Evolutionary conservation across 2,113 vertebrate species (phyloP).

Genomic region (Puma concolor): DNA sequence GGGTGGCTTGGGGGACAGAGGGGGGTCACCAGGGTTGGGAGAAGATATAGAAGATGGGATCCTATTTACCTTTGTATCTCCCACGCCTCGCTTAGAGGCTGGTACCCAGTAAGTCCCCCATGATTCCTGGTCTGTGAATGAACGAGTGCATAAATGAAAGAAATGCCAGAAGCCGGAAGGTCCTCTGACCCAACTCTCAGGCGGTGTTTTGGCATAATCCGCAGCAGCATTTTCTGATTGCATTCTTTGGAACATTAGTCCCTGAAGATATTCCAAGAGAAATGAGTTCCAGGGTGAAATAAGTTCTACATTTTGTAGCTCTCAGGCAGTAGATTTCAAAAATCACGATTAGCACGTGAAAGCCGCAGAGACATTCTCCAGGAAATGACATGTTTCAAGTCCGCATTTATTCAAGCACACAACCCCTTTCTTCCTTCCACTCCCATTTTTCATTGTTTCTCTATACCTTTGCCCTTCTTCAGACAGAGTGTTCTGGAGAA

Average conservation of each 20-base stretch:
- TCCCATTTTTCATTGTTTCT: not conserved
- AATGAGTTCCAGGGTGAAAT: not conserved
- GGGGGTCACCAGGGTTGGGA: not conserved
- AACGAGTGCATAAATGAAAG: not conserved
- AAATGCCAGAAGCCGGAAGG: not conserved
- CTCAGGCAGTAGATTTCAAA: not conserved
- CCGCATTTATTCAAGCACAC: not conserved
- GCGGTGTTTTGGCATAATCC: not conserved
- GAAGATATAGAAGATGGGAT: not conserved
- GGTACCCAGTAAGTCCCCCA: not conserved
- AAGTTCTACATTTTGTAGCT: not conserved
- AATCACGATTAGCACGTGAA: not conserved
- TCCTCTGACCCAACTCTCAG: not conserved
- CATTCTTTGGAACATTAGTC: not conserved
- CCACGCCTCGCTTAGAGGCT: not conserved
- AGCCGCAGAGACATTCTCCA: not conserved
- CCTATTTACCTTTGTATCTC: not conserved
- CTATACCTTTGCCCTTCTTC: not conserved
- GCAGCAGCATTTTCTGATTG: not conserved
- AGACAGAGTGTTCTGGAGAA: not conserved
- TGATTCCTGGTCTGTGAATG: not conserved
- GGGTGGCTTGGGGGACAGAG: accelerated
- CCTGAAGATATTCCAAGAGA: not conserved
- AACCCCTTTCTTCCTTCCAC: not conserved
- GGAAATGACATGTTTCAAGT: not conserved